Base-by-base conservation (phyloP, 2,888 invertebrate species). In the Drosophila hawaiiensis region DNA sequence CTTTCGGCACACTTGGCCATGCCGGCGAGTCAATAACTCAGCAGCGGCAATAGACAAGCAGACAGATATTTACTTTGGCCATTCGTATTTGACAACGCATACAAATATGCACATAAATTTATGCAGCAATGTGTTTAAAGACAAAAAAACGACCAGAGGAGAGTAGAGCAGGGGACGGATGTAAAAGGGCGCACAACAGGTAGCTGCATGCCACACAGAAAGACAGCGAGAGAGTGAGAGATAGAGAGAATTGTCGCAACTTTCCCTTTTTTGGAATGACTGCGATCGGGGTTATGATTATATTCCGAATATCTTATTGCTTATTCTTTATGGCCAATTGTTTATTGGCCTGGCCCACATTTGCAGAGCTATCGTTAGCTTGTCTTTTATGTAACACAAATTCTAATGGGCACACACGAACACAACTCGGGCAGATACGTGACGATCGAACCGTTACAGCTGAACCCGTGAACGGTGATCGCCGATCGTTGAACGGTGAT, bases 201-300 rank as follows among this genome's bases (percentile, higher is more conserved):
- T 65, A 56, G 74, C 80, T 66, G 69, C 83, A 83, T 90, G 80
- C 80, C 76, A 75, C 69, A 62, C 28, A 25, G n/a, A 14, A 22
- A n/a, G 33, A 88, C 19, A 37, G 25, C 10, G 25, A 35, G n/a
- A 5, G 49, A 54, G 41, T 12, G 25, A 37, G 25, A 55, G 52
- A 19, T 25, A 35, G 25, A 55, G 52, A 76, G 75, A 88, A 75
- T 72, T 79, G 83, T 87, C 79, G 76, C 80, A 82, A 84, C 91
- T 91, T 88, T 88, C 91, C 87, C 87, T 91, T 87, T 82, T 77
- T 56, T 56, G 39, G n/a, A 61, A 68, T 78, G 67, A 56, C 56
- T 61, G 60, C 61, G 78, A 88, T 80, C 68, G 75, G 70, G 73
- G 78, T 55, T 90, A 71, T 83, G 69, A 83, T 90, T 64, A 72